Percentiles rank a stretch among this genome's conserved stretches.
phyloP scores from a whole-genome alignment of 2,888 invertebrate species.

The Leucophenga montana region DNA sequence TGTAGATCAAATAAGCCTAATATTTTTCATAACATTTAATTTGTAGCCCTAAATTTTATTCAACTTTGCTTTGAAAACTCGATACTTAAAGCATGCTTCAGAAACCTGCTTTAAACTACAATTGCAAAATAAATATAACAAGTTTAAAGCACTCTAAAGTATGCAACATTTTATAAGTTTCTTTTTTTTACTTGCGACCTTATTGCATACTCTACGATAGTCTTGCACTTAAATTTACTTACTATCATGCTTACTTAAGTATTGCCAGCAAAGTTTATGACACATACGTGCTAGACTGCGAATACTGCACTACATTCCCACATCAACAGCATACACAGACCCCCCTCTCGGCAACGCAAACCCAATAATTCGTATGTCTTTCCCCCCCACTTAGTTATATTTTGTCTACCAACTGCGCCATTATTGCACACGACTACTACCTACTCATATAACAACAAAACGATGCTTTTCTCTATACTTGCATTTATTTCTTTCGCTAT shows the following conservation, averaged over 20 bases:
- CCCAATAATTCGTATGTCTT: too few species aligned
- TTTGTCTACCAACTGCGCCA: not conserved
- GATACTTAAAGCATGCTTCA: too few species aligned
- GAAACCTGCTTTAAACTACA: too few species aligned
- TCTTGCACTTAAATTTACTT: slow-evolving; percentile 23
- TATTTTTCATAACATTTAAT: too few species aligned
- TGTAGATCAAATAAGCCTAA: too few species aligned
- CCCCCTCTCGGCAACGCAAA: too few species aligned
- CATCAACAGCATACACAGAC: not conserved
- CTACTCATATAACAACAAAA: not conserved
- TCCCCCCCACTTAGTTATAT: too few species aligned
- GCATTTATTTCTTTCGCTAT: slow-evolving; percentile 31
- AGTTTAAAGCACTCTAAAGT: slow-evolving; percentile 2
- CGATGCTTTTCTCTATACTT: not conserved
- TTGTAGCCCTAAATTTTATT: too few species aligned
- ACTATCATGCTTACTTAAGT: slow-evolving; percentile 19
- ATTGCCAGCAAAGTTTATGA: slow-evolving; percentile 39
- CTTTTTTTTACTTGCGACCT: not conserved
- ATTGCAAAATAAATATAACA: not conserved
- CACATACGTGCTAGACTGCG: slow-evolving; percentile 29
- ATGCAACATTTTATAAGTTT: not conserved
- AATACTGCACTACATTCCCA: not conserved
- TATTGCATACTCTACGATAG: not conserved
- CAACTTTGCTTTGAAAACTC: too few species aligned
- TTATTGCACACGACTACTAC: not conserved